Evolutionary conservation across 1,140 invertebrate species (phyloP).

Genomic region (Odontomachus brunneus): DNA sequence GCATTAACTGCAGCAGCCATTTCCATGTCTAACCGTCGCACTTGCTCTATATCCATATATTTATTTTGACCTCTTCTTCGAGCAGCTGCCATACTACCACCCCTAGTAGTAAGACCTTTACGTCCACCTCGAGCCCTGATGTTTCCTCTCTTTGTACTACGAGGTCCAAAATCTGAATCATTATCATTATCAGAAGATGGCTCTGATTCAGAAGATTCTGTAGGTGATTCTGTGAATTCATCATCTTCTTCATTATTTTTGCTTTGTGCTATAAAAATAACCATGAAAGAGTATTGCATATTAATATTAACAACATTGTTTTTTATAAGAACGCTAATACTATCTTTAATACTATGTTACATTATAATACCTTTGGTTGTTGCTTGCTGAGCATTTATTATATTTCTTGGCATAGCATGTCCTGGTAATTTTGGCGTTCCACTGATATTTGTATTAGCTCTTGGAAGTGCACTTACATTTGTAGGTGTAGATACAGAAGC

Average conservation of each 20-base stretch:
- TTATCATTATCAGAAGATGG: slow-evolving; percentile 82
- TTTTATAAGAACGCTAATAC: too few species aligned
- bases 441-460: slow-evolving; percentile 15
- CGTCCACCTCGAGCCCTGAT: slow-evolving; percentile 80
- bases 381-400: slow-evolving; percentile 54
- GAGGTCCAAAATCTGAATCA: slow-evolving; percentile 83
- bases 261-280: slow-evolving; percentile 57
- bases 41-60: slow-evolving; percentile 82
- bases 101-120: slow-evolving; percentile 82
- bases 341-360: slow-evolving; percentile 7
- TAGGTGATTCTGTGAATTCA: slow-evolving; percentile 73
- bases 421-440: slow-evolving; percentile 68
- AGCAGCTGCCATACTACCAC: slow-evolving; percentile 77
- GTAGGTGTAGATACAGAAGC: neutral
- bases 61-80: slow-evolving; percentile 80
- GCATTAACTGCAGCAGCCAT: slow-evolving; percentile 84
- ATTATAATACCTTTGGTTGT: slow-evolving; percentile 55
- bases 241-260: slow-evolving; percentile 73
- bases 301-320: too few species aligned
- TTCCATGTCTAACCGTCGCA: slow-evolving; percentile 82
- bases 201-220: slow-evolving; percentile 82
- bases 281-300: neutral
- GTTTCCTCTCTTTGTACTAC: slow-evolving; percentile 77
- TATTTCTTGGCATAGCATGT: slow-evolving; percentile 44
- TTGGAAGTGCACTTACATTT: slow-evolving; percentile 34